Evolutionary conservation across 2,113 vertebrate genomes (phyloP).

Genomic region (Gopherus flavomarginatus): DNA sequence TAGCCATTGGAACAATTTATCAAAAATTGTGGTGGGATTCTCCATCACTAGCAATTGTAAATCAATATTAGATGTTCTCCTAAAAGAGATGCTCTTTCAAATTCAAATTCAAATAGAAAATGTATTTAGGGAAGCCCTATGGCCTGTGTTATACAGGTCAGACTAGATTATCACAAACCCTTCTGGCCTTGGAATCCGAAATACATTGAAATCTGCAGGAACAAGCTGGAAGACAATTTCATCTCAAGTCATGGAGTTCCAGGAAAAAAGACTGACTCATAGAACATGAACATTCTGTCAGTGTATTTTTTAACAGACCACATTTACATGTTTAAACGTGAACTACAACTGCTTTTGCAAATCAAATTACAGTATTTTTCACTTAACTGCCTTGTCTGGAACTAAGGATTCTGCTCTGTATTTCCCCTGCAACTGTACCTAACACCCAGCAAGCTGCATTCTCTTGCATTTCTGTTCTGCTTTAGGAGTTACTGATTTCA

Average conservation of each 20-base stretch:
- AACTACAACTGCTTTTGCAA: background rate
- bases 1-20: too few species aligned
- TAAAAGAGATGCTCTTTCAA: background rate
- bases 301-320: background rate
- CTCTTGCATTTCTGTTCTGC: background rate
- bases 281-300: accelerated
- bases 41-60: too few species aligned
- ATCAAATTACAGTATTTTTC: background rate
- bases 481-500: background rate
- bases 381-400: background rate
- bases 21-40: too few species aligned
- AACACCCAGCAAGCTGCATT: background rate
- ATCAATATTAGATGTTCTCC: background rate
- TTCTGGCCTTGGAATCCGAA: background rate
- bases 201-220: background rate
- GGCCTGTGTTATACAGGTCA: background rate
- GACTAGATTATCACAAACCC: background rate
- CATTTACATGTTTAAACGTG: background rate
- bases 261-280: background rate
- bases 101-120: background rate
- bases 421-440: background rate
- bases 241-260: background rate
- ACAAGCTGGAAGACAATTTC: background rate
- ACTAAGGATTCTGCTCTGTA: background rate
- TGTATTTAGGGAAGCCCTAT: background rate